phyloP scores from a whole-genome alignment of 2,113 vertebrate genomes.

The Amazona guildingii region DNA sequence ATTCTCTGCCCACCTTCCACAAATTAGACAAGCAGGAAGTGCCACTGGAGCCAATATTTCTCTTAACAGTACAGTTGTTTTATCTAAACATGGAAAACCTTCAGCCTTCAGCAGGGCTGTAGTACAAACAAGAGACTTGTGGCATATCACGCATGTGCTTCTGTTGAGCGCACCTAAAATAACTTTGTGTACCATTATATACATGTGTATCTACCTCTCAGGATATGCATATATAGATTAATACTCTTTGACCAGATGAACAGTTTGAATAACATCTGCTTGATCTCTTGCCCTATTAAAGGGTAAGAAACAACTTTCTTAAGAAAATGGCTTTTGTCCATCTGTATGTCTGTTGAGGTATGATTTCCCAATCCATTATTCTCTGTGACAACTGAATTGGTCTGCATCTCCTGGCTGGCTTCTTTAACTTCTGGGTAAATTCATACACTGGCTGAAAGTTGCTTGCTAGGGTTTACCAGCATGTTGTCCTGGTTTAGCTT shows the following conservation, averaged over 20 bases:
- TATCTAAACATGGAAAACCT: not conserved
- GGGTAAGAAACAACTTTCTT: not conserved
- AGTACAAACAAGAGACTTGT: not conserved
- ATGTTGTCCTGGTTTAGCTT: not conserved
- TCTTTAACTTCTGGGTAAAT: not conserved
- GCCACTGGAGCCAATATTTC: not conserved
- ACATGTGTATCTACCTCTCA: accelerated
- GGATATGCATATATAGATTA: not conserved
- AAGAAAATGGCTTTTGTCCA: not conserved
- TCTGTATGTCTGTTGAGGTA: not conserved
- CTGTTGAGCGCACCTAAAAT: not conserved
- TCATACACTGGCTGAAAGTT: not conserved
- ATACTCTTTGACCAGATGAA: not conserved
- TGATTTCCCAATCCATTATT: not conserved
- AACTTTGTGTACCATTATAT: accelerated
- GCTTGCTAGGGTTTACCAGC: not conserved
- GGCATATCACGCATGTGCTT: accelerated
- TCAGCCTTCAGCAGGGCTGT: not conserved
- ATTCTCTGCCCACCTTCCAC: not conserved
- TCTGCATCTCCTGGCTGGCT: not conserved
- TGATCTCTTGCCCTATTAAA: not conserved
- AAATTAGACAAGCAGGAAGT: not conserved
- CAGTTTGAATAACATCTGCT: not conserved
- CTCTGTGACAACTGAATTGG: not conserved
- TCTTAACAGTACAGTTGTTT: not conserved